phyloP scores from a whole-genome alignment of 1,140 invertebrate genomes.

The Rhyacophila brunnea region DNA sequence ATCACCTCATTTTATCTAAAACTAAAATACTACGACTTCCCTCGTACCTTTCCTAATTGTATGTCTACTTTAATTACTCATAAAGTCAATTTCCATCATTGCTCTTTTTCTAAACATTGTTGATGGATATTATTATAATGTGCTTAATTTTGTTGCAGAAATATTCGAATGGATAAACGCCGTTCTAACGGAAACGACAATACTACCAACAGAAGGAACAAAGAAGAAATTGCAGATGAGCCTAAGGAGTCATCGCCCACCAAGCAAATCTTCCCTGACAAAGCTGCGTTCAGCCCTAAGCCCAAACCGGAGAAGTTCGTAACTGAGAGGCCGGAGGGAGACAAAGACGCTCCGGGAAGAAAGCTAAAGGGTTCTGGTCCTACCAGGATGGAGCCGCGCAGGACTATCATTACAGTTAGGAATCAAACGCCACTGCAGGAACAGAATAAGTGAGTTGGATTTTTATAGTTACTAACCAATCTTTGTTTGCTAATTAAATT shows the following conservation, averaged over 20 bases:
- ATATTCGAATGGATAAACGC: too few relatives aligned
- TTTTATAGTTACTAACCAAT: background rate
- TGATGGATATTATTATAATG: too few relatives aligned
- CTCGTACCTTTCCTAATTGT: too few relatives aligned
- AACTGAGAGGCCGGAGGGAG: background rate
- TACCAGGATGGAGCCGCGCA: background rate
- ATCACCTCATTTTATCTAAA: too few relatives aligned
- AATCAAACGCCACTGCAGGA: background rate
- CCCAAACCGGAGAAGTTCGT: background rate
- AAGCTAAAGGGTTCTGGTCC: background rate
- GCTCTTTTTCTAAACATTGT: too few relatives aligned
- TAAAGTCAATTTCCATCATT: too few relatives aligned
- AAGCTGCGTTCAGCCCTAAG: background rate
- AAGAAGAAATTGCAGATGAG: background rate
- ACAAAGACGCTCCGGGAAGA: background rate
- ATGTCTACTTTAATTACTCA: too few relatives aligned
- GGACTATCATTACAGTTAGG: background rate
- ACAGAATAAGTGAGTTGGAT: conserved; percentile 6
- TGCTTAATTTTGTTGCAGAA: too few relatives aligned
- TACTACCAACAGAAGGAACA: background rate
- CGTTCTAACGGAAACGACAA: too few relatives aligned
- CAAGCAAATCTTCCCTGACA: background rate
- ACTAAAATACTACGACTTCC: too few relatives aligned
- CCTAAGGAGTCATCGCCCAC: background rate
- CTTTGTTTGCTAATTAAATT: too few relatives aligned